Evolutionary conservation across 2,888 invertebrate genomes (phyloP).

Genomic region (Steinernema carpocapsae): DNA sequence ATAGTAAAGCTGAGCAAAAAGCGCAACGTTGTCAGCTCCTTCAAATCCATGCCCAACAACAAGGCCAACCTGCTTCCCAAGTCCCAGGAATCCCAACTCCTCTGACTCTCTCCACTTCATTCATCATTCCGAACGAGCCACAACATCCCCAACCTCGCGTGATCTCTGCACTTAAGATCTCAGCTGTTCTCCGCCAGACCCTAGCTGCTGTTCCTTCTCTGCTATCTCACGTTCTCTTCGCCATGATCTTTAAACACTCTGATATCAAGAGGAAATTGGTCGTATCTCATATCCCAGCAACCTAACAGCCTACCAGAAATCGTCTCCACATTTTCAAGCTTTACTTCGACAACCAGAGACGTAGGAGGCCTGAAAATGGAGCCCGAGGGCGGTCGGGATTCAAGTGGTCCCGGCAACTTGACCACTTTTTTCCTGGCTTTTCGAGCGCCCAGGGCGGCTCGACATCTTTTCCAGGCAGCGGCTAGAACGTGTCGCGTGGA

Average conservation of each 20-base stretch:
- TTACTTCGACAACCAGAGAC: neutral
- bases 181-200: too few relatives aligned
- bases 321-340: neutral
- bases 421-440: constrained; percentile 8
- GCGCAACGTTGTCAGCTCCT: too few relatives aligned
- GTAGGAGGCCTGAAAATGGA: neutral
- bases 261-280: too few relatives aligned
- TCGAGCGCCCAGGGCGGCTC: constrained; percentile 18
- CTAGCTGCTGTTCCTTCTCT: too few relatives aligned
- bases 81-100: neutral
- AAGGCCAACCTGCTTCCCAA: too few relatives aligned
- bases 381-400: neutral
- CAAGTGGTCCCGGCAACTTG: constrained; percentile 1
- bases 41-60: too few relatives aligned
- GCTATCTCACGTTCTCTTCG: too few relatives aligned
- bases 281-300: too few relatives aligned
- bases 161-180: neutral
- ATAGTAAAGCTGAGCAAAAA: too few relatives aligned
- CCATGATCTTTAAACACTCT: too few relatives aligned
- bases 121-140: neutral
- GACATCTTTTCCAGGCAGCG: constrained; percentile 2
- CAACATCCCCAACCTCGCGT: neutral
- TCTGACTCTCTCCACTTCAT: neutral
- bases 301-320: neutral
- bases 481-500: constrained; percentile 27